These are phyloP conservation scores for Ptychobarbus kaznakovi DNA, from an alignment of 2,797 vertebrate genomes.

Conservation along the genomic window DNA sequence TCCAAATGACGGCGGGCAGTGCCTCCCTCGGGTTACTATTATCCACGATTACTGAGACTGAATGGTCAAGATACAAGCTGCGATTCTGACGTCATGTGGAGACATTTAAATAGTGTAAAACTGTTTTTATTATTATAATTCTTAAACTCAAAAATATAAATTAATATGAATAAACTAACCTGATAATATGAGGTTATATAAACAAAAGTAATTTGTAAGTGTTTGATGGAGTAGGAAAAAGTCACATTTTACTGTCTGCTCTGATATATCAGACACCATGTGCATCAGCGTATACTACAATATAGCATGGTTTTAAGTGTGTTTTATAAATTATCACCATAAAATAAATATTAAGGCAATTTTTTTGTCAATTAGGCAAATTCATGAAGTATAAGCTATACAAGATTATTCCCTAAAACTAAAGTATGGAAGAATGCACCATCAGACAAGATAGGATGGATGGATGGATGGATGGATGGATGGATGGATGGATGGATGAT, in stretches of 20 bases:
- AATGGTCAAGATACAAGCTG: slow-evolving; percentile 78
- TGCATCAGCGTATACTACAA: not conserved
- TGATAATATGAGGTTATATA: too few relatives aligned
- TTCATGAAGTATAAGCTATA: not conserved
- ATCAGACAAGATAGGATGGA: too few relatives aligned
- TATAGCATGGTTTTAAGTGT: not conserved
- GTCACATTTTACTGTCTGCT: too few relatives aligned
- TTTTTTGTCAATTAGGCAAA: not conserved
- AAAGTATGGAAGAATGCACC: not conserved
- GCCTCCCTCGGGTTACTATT: slow-evolving; percentile 76
- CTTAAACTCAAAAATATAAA: not conserved
- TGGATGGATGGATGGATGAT: too few relatives aligned
- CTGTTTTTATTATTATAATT: not conserved
- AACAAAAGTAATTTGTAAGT: too few relatives aligned
- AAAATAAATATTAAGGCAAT: not conserved
- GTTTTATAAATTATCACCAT: not conserved
- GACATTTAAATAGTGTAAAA: not conserved
- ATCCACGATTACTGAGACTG: slow-evolving; percentile 74
- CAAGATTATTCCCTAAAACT: not conserved
- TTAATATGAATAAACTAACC: too few relatives aligned
- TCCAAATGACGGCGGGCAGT: slow-evolving; percentile 75
- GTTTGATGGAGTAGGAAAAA: too few relatives aligned
- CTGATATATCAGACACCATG: too few relatives aligned
- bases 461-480: too few relatives aligned
- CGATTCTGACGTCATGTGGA: slow-evolving; percentile 31